Base-by-base conservation (phyloP, 1,140 invertebrate species). In the Eubasilissa regina region DNA sequence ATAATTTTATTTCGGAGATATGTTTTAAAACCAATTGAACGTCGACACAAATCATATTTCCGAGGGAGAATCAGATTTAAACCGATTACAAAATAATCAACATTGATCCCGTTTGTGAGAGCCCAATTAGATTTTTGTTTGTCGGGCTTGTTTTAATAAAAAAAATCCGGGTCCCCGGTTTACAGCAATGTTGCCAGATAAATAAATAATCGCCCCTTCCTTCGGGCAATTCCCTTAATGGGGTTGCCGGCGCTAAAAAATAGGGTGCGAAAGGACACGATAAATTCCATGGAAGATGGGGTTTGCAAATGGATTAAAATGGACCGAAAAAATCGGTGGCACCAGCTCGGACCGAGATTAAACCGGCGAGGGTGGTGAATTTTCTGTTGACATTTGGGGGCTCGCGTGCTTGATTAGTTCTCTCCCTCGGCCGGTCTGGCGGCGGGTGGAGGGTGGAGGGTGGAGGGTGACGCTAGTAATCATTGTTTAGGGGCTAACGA, bases 191-290 rank as follows among this genome's bases (percentile, higher is more conserved):
- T 60, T 62, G 74, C 35, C 74, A 62, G 45, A 62, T 75, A 75
- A 64, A 75, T 75, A 75, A 75, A 75, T 75, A 75, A 75, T 56
- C 74, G 62, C 55, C 74, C 60, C 55, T 19, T 11, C 21, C 64
- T 21, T 64, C 51, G n/a, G 77, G 68, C 80, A 81, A 81, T 81
- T 78, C 80, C 80, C 80, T 70, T 81, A 81, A 81, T 81, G 80
- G 80, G 77, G 80, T 81, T 81, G 76, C 76, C 80, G 25, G 76
- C 80, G 80, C 68, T 81, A 82, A 79, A 82, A 82, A 82, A 82
- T 82, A 68, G 81, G 81, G 81, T 80, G 81, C 77, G 66, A 79
- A 79, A 79, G 78, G 77, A 72, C 77, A 56, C 75, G 81, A 82
- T 82, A 82, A 82, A 82, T 82, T 77, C 72, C 75, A 68, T 51